Conservation (phyloP, 2,113 vertebrate species). For the Nycticorax nycticorax region DNA sequence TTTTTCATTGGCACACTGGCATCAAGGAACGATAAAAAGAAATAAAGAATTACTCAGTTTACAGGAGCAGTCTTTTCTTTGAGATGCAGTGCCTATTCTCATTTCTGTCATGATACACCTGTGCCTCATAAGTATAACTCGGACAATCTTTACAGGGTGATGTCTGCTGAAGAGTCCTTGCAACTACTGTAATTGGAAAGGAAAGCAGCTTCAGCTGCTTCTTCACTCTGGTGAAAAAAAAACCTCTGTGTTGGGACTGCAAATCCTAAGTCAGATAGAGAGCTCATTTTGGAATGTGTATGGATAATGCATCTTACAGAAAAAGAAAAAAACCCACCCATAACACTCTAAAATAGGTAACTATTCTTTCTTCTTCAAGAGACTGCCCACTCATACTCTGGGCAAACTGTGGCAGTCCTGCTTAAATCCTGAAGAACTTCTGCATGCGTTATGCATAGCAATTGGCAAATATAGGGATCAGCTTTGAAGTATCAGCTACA, state of each 20-base stretch:
- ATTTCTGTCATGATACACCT: background rate
- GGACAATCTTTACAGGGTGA: background rate
- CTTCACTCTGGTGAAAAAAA: background rate
- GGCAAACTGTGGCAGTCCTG: background rate
- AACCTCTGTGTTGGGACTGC: background rate
- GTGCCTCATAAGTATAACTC: background rate
- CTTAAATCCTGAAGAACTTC: background rate
- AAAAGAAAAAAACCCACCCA: background rate
- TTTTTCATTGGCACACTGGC: background rate
- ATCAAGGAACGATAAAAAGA: background rate
- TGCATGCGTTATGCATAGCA: background rate
- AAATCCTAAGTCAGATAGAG: background rate
- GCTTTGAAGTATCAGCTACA: background rate
- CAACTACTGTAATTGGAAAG: background rate
- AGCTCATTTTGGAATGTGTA: background rate
- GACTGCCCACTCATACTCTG: background rate
- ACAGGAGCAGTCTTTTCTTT: background rate
- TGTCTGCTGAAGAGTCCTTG: background rate
- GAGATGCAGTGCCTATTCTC: background rate
- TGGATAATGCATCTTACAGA: background rate
- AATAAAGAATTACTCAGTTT: background rate
- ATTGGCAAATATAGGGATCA: background rate
- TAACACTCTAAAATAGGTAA: background rate
- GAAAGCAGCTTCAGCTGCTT: background rate
- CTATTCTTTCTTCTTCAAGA: background rate